A percentile compares a stretch with the other conserved stretches of the same genome.
These are phyloP conservation scores for Cyanoramphus novaezelandiae DNA, from an alignment of 2,113 vertebrate species.

Conservation along the genomic window DNA sequence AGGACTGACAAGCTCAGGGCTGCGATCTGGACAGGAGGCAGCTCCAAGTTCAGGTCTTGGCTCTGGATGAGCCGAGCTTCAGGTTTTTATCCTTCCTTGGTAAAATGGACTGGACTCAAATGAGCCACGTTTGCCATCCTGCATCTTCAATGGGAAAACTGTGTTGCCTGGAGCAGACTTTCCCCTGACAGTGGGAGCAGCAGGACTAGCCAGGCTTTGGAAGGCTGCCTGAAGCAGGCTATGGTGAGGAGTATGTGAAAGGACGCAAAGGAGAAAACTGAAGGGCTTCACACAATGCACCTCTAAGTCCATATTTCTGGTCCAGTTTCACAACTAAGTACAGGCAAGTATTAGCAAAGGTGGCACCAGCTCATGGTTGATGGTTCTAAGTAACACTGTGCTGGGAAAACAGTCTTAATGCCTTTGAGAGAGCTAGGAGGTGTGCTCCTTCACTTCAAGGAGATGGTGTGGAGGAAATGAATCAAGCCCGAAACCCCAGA, in stretches of 20 bases:
- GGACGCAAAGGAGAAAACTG: neutral
- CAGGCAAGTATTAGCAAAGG: neutral
- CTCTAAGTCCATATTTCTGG: neutral
- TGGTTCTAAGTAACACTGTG: neutral
- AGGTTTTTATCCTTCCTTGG: neutral
- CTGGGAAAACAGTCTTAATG: neutral
- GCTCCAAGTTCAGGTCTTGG: neutral
- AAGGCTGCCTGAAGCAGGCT: neutral
- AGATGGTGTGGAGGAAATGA: rapidly evolving
- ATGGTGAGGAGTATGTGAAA: rapidly evolving
- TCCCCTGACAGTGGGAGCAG: neutral
- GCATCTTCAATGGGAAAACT: neutral
- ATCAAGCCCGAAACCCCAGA: neutral
- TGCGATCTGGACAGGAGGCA: rapidly evolving
- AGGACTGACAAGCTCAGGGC: neutral
- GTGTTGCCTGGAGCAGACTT: neutral
- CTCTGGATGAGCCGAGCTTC: neutral
- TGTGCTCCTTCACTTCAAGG: neutral
- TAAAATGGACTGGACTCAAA: neutral
- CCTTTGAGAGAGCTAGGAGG: neutral
- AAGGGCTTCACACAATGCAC: neutral
- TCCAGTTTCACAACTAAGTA: neutral
- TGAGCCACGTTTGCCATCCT: rapidly evolving
- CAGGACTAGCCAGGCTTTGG: rapidly evolving
- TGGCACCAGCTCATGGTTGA: neutral